Evolutionary conservation across 2,888 invertebrate genomes (phyloP).

Genomic region (Rhogogaster chlorosoma): DNA sequence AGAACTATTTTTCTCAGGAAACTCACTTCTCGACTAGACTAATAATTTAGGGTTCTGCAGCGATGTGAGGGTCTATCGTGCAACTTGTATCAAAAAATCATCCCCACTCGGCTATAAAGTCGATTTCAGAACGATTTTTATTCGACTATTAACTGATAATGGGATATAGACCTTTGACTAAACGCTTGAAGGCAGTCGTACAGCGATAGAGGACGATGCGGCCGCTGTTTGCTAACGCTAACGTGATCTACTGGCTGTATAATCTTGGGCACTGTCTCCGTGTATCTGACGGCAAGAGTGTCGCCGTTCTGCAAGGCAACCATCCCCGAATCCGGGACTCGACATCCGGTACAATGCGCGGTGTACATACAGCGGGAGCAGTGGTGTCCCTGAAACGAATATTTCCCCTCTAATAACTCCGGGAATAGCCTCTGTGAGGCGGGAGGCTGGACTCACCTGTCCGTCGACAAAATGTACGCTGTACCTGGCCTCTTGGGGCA

Average conservation of each 20-base stretch:
- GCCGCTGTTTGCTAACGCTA: constrained; percentile 78
- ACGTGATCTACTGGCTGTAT: constrained; percentile 77
- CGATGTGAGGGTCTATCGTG: no score
- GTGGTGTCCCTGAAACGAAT: constrained; percentile 78
- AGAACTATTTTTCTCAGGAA: no score
- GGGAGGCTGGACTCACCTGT: constrained; percentile 76
- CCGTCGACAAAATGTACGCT: constrained; percentile 81
- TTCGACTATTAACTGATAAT: not conserved
- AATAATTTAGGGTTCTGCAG: no score
- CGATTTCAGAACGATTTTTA: no score
- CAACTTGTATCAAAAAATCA: no score
- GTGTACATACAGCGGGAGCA: constrained; percentile 82
- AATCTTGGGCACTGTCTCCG: constrained; percentile 75
- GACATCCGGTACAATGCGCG: constrained; percentile 81
- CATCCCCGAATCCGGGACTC: constrained; percentile 77
- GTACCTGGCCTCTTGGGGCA: constrained; percentile 78
- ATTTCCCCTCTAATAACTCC: not conserved
- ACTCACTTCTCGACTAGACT: no score
- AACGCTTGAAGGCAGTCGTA: constrained; percentile 83
- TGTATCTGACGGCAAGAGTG: constrained; percentile 79
- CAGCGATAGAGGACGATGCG: constrained; percentile 80
- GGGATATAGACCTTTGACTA: constrained; percentile 78
- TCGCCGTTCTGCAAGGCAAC: constrained; percentile 80
- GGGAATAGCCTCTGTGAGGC: not conserved
- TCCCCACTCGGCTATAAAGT: no score